phyloP scores from a whole-genome alignment of 1,140 invertebrate genomes.

The Drosophila sp. region DNA sequence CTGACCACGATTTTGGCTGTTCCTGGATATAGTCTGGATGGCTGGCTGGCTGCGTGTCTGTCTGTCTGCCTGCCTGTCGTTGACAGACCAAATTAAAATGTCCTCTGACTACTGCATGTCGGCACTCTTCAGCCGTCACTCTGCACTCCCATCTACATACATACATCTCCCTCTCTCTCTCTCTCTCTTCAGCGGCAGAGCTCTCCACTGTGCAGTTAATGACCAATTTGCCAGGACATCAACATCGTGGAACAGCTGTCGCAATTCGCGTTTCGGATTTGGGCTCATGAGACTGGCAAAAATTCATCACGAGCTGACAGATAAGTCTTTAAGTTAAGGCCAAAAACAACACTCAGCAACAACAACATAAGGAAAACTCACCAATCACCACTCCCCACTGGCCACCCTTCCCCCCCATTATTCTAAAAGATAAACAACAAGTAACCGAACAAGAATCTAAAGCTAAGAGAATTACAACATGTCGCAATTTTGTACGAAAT shows the following conservation, averaged over 20 bases:
- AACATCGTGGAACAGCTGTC: constrained; percentile 52
- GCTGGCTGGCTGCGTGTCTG: constrained; percentile 26
- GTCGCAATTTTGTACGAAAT: constrained; percentile 69
- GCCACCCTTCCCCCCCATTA: not conserved
- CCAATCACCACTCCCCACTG: not conserved
- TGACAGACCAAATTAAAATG: constrained; percentile 80
- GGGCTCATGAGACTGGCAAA: constrained; percentile 22
- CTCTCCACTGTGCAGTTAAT: constrained; percentile 55
- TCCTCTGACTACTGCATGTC: constrained; percentile 40
- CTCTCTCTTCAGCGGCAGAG: no score
- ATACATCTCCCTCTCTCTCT: constrained; percentile 5
- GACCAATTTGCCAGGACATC: constrained; percentile 69
- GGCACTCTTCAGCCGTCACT: constrained; percentile 20
- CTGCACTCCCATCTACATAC: constrained; percentile 12
- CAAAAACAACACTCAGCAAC: constrained; percentile 12
- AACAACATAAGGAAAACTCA: constrained; percentile 38
- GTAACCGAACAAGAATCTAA: constrained; percentile 28
- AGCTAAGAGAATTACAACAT: constrained; percentile 71
- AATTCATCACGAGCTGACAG: constrained; percentile 42
- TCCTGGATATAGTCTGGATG: constrained; percentile 51
- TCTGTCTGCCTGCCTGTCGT: constrained; percentile 61
- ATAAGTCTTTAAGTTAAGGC: constrained; percentile 64
- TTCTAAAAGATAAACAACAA: constrained; percentile 20
- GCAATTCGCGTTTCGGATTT: constrained; percentile 61
- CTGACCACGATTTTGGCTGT: constrained; percentile 30